Evolutionary conservation across 2,888 invertebrate species (phyloP), one percentile per base, ranked within the genome.

Genomic region (Lysandra coridon): DNA sequence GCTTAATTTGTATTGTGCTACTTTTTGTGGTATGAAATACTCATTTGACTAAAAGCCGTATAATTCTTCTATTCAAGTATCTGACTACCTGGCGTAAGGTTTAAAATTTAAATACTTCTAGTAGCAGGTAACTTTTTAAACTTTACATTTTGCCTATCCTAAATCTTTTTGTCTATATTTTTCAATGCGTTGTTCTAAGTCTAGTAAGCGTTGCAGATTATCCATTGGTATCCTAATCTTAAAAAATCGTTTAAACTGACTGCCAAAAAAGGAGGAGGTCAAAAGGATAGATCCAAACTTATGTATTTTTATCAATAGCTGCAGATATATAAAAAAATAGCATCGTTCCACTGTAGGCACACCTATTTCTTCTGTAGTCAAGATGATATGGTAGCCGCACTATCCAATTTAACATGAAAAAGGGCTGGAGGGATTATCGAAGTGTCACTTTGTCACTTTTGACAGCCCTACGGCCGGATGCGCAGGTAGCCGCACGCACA

Each of bases 401-500:
- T 6, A 74, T 44, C 23, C 30, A 76, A 57, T 33, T 76, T 57
- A 76, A 57, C 5, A 76, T 76, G 23, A 53, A 76, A 76, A 76
- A 77, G 73, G 6, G 14, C 73, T 53, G 23, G n/a, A 77, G 57
- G 77, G 49, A 64, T 69, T 44, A 40, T 17, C 73, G n/a, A 64
- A 69, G 78, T 73, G 78, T 57, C 80, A 75, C 78, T 78, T 53
- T 73, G n/a, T 69, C 69, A 76, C 30, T 57, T 76, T 30, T 76
- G 76, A 57, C 76, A 76, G 53, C 78, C 79, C 80, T 77, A 69
- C 78, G 80, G 79, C 80, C 84, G 85, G 85, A 83, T 91, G 87
- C 89, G 89, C 93, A 93, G 93, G 93, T 93, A 93, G 92, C 85
- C 84, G 88, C 91, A 79, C 92, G 91, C 89, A 92, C 92, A 90